Evolutionary conservation across 2,113 vertebrate genomes (phyloP).

Genomic region (Phoenicopterus ruber): DNA sequence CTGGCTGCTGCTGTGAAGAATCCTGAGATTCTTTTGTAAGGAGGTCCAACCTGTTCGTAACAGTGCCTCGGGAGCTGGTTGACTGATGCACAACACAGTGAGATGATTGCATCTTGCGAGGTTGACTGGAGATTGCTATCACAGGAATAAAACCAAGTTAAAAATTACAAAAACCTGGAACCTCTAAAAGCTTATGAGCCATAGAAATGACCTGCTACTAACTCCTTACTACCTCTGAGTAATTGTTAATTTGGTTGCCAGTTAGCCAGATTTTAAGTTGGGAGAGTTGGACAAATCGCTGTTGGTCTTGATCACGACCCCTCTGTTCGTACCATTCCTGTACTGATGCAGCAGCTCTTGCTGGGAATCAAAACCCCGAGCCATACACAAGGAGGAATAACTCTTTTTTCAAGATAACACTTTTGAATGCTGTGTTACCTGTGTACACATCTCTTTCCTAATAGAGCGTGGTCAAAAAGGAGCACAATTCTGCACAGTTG

Average conservation of each 20-base stretch:
- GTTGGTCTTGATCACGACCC: neutral
- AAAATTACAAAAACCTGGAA: constrained; percentile 5
- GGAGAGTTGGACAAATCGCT: neutral
- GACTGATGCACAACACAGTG: neutral
- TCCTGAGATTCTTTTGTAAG: neutral
- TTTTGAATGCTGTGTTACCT: neutral
- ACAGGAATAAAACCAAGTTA: neutral
- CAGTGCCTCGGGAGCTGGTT: neutral
- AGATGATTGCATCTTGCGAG: neutral
- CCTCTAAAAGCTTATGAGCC: neutral
- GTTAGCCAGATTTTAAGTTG: neutral
- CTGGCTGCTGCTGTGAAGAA: neutral
- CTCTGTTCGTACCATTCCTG: neutral
- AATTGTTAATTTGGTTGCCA: neutral
- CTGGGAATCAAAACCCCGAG: neutral
- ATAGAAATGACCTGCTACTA: neutral
- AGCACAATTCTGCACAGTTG: neutral
- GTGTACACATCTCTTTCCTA: neutral
- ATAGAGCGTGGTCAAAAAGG: neutral
- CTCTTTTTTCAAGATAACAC: neutral
- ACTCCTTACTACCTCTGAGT: neutral
- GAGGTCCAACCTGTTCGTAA: neutral
- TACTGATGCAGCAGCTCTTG: neutral
- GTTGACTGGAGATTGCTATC: neutral
- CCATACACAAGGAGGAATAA: neutral